phyloP scores from a whole-genome alignment of 2,888 invertebrate genomes.

The Furcula furcula region DNA sequence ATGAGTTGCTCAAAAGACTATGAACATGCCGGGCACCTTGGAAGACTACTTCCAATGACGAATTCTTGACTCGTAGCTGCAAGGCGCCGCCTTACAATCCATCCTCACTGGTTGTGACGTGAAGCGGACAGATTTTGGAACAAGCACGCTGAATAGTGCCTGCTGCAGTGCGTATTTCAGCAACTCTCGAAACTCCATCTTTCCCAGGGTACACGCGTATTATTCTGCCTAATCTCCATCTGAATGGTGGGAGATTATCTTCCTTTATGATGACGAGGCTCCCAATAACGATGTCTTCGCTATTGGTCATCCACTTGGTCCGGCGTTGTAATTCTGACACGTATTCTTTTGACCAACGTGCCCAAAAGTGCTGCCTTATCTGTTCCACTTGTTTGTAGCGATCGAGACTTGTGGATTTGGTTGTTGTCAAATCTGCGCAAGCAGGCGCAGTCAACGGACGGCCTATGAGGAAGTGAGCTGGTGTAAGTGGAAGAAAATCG shows the following conservation, averaged over 20 bases:
- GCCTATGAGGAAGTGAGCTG: background rate
- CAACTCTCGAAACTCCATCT: background rate
- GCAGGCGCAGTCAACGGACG: conserved; percentile 2
- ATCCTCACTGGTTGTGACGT: no score
- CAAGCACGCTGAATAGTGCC: background rate
- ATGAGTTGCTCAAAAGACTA: no score
- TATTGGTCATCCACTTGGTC: conserved; percentile 1
- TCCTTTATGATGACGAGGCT: background rate
- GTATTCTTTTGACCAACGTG: conserved; percentile 4
- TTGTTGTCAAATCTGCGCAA: background rate
- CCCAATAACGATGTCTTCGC: background rate
- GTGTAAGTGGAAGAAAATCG: background rate
- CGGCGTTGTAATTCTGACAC: conserved; percentile 3
- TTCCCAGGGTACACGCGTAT: background rate
- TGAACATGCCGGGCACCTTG: no score
- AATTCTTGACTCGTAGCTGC: no score
- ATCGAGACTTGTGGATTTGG: background rate
- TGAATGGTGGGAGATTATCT: background rate
- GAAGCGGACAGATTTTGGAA: background rate
- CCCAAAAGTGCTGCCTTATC: conserved; percentile 3
- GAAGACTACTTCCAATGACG: no score
- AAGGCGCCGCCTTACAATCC: no score
- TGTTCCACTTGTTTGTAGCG: conserved; percentile 3
- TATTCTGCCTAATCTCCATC: background rate
- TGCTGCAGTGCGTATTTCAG: background rate